Evolutionary conservation across 2,888 invertebrate species (phyloP), one percentile per base, ranked within the genome.

Genomic region (Enoplolaimus lenunculus): DNA sequence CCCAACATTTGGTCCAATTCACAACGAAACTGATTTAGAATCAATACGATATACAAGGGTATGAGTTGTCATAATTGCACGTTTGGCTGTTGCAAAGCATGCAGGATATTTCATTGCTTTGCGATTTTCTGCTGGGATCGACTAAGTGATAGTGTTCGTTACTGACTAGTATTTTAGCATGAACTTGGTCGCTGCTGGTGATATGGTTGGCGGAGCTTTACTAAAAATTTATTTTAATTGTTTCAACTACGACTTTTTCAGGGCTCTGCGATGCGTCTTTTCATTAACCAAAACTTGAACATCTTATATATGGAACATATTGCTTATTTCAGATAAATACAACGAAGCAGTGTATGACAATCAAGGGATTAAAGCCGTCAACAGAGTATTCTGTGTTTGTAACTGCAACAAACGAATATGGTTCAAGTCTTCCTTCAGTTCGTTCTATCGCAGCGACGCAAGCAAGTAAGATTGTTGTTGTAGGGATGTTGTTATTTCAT

Each of bases 341-440:
- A 66, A 87, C 87, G 0, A 86, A 87, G 72, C 88, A 88, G 21
- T 75, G 77, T 26, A 81, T 80, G 71, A 83, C 84, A 7, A 81
- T 91, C 66, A 84, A 84, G 2, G 84, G 85, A 72, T 83, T 91
- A 76, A 87, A 88, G 73, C 82, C 85, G 28, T 87, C 87, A 77
- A 84, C 86, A 74, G 84, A 88, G 7, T 91, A 91, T 83, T 88
- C 89, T 79, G 86, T 91, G 78, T 89, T 89, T 79, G 90, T 91
- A 70, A 87, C 90, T 30, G 86, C 90, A 0, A 84, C 86, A 77
- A 91, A 91, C 79, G 84, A 86, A 73, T 87, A 88, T 79, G 91
- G 91, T 1, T 86, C 88, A 68, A 90, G 90, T 0, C 82, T 90
- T 73, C 90, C 91, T 0, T 89, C 90, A 2, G 88, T 90, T 69